A percentile compares a stretch with the other conserved stretches of the same genome.
Conservation (phyloP, 1,140 invertebrate genomes). For the Lutraria rhynchaena region DNA sequence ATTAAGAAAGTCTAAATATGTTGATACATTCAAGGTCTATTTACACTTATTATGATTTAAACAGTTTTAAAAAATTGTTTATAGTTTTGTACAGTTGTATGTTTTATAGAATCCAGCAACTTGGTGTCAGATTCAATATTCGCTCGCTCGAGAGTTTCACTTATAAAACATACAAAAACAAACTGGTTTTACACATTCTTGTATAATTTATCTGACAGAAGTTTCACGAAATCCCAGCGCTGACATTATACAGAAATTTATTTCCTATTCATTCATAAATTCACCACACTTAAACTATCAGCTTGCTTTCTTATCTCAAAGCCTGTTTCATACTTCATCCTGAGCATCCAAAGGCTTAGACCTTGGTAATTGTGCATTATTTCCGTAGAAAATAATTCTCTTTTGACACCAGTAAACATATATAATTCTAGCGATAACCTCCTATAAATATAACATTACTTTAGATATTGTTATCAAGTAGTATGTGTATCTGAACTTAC, state of each 20-base stretch:
- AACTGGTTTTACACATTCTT: too few relatives aligned
- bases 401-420: slow-evolving; percentile 57
- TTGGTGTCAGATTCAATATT: too few relatives aligned
- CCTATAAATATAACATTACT: slow-evolving; percentile 54
- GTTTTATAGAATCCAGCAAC: too few relatives aligned
- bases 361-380: slow-evolving; percentile 22
- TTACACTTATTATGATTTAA: too few relatives aligned
- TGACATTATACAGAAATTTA: slow-evolving; percentile 29
- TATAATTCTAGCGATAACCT: slow-evolving; percentile 55
- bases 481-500: slow-evolving; percentile 26
- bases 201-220: too few relatives aligned
- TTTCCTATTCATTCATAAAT: slow-evolving; percentile 44
- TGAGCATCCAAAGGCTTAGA: neutral
- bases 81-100: too few relatives aligned
- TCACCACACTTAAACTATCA: slow-evolving; percentile 34
- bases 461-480: slow-evolving; percentile 44
- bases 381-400: slow-evolving; percentile 28
- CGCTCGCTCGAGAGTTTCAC: too few relatives aligned
- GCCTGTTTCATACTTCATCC: slow-evolving; percentile 41
- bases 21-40: too few relatives aligned
- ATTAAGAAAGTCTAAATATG: too few relatives aligned
- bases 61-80: too few relatives aligned
- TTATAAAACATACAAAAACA: too few relatives aligned
- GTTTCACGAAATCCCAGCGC: too few relatives aligned
- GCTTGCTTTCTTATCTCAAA: slow-evolving; percentile 22